Evolutionary conservation across 2,888 invertebrate genomes (phyloP), one percentile per base, ranked within the genome.

Genomic region (Odontocolon sp.): DNA sequence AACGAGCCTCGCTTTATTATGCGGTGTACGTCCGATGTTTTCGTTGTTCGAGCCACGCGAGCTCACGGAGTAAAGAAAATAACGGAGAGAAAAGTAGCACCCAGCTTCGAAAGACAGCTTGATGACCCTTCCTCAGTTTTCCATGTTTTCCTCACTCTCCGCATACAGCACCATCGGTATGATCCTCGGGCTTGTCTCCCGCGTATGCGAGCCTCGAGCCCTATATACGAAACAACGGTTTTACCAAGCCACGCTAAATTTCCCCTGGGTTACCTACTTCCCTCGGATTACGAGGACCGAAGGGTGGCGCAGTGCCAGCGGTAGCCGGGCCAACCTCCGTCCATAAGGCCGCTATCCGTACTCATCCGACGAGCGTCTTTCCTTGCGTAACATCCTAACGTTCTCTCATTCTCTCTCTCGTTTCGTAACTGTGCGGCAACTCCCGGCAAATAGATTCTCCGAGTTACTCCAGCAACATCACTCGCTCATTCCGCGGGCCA

Each of bases 181-280:
- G 70, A 71, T 71, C 52, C 75, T 63, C 57, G 63, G 40, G 31
- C 31, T 33, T 57, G 73, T 79, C 79, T 79, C 77, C 80, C 81
- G 80, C 81, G 82, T 80, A 71, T 69, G 54, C 21, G 68, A 69
- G 81, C 82, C 74, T 67, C 72, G 80, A 82, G 79, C 81, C 80
- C 57, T n/a, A 36, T 64, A 38, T 83, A 83, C 82, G 83, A 83
- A 86, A 85, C 83, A 84, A 81, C 79, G 82, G 81, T 83, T 85
- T 84, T 83, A 82, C 82, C 81, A 72, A 79, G 78, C 81, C 78
- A 77, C 80, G 82, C 78, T 83, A 82, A 86, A 86, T 86, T 86
- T 86, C 86, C 86, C 86, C 59, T 80, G 85, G 86, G 86, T 80
- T 82, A 77, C 63, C 80, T 77, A n/a, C n/a, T 50, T 78, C 79